phyloP scores from a whole-genome alignment of 2,888 invertebrate species.

The Cantharis rustica region DNA sequence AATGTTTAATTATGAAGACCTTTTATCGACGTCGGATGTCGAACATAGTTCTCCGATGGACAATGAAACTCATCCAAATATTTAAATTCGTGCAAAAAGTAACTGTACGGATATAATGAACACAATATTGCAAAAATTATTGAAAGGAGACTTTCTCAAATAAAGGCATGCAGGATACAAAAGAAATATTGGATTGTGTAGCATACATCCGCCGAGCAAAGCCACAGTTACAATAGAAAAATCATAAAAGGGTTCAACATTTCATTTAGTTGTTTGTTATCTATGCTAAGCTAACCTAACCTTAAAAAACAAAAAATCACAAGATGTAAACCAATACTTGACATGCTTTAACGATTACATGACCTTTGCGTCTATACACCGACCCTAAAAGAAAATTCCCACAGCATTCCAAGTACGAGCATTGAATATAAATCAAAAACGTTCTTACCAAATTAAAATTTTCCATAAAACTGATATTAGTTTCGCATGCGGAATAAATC shows the following conservation, averaged over 20 bases:
- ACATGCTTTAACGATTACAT: neutral
- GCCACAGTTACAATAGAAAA: neutral
- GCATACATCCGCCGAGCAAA: neutral
- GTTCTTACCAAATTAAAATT: neutral
- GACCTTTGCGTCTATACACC: neutral
- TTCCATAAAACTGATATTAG: neutral
- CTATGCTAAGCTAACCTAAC: neutral
- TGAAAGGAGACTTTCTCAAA: neutral
- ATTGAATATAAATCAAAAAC: neutral
- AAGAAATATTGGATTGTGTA: neutral
- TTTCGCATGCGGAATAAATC: neutral
- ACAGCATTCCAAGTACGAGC: neutral
- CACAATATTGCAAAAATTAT: neutral
- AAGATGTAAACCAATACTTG: neutral
- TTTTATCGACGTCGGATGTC: no score
- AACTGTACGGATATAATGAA: neutral
- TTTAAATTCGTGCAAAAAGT: neutral
- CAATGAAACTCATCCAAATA: neutral
- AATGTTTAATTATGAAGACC: no score
- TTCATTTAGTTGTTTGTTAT: neutral
- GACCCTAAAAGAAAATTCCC: neutral
- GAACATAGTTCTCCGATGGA: no score
- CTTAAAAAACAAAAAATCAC: neutral
- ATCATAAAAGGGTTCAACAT: neutral
- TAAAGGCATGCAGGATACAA: neutral